Evolutionary conservation across 2,113 vertebrate species (phyloP), one percentile per base, ranked within the genome.

Genomic region (Empidonax alnorum): DNA sequence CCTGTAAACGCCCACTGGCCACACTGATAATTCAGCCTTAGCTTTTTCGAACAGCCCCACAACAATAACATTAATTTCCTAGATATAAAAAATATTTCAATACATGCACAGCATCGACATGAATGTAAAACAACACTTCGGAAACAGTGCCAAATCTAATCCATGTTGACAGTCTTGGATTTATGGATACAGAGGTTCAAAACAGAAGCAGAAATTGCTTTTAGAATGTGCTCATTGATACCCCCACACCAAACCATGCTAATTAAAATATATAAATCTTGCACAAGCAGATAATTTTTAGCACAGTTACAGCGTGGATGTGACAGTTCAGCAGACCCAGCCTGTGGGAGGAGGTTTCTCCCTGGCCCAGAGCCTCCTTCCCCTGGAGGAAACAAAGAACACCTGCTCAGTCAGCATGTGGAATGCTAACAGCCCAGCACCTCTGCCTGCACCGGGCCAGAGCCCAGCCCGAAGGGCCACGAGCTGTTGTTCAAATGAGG

Each of bases 81-180:
- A 83, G 58, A 88, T 69, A 5, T 37, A 90, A 83, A 83, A 90
- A 91, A n/a, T 19, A 0, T 41, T 65, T 78, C 47, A 62, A 7
- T 84, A 78, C 56, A 55, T 53, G 53, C 25, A 71, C 33, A 89
- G 42, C 55, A 49, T 86, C 8, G 15, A 80, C 41, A 39, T 59
- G 85, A 87, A 89, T 81, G 50, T 82, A 85, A 93, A 92, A 74
- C 75, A 90, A 41, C 24, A 8, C 74, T 79, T 71, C 33, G 84
- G 68, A 90, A 84, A 87, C 28, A 37, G 31, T 58, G 62, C 72
- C 69, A 92, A 84, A 67, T 16, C 25, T 58, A 73, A 78, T 59
- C 67, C 11, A n/a, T 52, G 65, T 58, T 81, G 90, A 59, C 50
- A 65, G 61, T 33, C 41, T 33, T 84, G 79, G 67, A 78, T 90